Conservation (phyloP, 1,140 invertebrate genomes). For the Drosophila rhopaloa region DNA sequence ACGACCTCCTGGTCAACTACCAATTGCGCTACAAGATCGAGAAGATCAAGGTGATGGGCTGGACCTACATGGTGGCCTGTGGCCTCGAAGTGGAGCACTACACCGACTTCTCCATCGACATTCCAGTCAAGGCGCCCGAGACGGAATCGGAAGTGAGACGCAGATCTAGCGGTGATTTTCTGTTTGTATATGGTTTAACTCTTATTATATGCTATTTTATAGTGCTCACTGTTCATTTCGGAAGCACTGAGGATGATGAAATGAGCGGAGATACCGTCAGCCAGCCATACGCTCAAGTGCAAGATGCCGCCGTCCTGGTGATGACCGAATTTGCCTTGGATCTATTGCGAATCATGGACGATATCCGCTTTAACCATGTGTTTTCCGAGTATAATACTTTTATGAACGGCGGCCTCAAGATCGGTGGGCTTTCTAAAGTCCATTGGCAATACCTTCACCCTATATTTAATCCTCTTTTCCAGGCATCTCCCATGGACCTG, state of each 20-base stretch:
- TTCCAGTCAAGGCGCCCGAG: not conserved
- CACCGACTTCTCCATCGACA: slow-evolving; percentile 13
- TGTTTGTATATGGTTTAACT: too few relatives aligned
- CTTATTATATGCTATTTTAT: not conserved
- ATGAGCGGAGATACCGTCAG: not conserved
- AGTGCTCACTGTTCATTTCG: slow-evolving; percentile 11
- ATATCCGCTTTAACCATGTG: slow-evolving; percentile 18
- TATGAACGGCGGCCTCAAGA: slow-evolving; percentile 29
- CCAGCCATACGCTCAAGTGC: not conserved
- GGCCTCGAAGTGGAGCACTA: slow-evolving; percentile 87
- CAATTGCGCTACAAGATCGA: slow-evolving; percentile 86
- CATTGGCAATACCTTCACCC: too few relatives aligned
- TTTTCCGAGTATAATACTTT: slow-evolving; percentile 9
- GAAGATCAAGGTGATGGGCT: slow-evolving; percentile 96
- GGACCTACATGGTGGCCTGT: slow-evolving; percentile 97
- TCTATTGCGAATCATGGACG: slow-evolving; percentile 34
- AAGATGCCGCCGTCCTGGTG: slow-evolving; percentile 19
- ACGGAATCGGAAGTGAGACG: not conserved
- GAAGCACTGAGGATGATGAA: slow-evolving; percentile 2
- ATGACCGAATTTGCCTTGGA: slow-evolving; percentile 46
- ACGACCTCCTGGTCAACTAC: slow-evolving; percentile 84
- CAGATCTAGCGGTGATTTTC: slow-evolving; percentile 10
- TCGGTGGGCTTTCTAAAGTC: slow-evolving; percentile 11
- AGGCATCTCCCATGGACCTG: slow-evolving; percentile 91
- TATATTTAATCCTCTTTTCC: not conserved